Percentiles rank a stretch among this genome's conserved stretches.
Conservation (phyloP, 2,797 vertebrate species). For the Coilia nasus region DNA sequence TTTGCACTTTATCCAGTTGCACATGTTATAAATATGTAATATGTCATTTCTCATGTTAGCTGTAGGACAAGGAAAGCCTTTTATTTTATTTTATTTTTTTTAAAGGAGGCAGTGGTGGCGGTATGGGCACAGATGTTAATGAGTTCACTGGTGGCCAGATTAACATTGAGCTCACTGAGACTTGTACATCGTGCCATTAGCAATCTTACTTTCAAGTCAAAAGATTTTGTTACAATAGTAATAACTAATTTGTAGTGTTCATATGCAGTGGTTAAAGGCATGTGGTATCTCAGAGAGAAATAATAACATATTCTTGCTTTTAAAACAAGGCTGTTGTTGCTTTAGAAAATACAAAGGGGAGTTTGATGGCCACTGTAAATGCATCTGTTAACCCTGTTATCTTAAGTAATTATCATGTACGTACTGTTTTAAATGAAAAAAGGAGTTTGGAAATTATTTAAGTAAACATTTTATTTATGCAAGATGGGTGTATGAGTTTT, state of each 20-base stretch:
- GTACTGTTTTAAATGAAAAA: neutral
- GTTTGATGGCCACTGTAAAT: neutral
- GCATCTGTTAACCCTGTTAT: neutral
- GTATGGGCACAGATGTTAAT: neutral
- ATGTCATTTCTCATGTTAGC: neutral
- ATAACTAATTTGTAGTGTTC: neutral
- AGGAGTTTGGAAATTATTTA: neutral
- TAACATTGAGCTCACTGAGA: neutral
- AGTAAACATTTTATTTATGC: constrained; percentile 6
- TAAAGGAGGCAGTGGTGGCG: neutral
- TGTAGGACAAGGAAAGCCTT: neutral
- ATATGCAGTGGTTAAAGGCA: neutral
- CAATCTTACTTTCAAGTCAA: neutral
- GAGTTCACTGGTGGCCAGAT: neutral
- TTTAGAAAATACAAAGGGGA: neutral
- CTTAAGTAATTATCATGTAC: neutral
- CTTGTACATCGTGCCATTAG: neutral
- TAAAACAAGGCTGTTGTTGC: neutral
- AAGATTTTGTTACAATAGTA: neutral
- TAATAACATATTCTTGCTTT: neutral
- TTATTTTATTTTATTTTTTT: neutral
- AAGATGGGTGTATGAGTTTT: neutral
- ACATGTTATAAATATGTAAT: neutral
- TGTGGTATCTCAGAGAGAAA: neutral
- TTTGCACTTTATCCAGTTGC: neutral